Evolutionary conservation across 2,113 vertebrate species (phyloP).

Genomic region (Odontesthes bonariensis): DNA sequence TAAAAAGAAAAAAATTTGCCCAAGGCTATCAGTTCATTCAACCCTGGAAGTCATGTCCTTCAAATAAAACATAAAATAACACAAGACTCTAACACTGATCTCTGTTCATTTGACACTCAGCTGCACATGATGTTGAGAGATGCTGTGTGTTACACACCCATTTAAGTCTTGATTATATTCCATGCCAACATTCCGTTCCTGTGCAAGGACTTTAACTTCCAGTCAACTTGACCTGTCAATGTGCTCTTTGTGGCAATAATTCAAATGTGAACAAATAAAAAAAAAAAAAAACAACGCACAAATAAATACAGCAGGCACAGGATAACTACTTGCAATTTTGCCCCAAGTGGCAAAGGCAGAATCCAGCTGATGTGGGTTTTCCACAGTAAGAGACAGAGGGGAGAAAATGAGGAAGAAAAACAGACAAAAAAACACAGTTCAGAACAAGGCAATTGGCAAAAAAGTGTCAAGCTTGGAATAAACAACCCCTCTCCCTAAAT

Average conservation of each 20-base stretch:
- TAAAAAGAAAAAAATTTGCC: not conserved
- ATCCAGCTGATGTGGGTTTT: slow-evolving; percentile 51
- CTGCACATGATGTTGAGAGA: slow-evolving; percentile 41
- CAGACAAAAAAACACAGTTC: slow-evolving; percentile 38
- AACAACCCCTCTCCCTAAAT: slow-evolving; percentile 81
- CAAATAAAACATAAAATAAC: slow-evolving; percentile 47
- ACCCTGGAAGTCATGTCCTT: slow-evolving; percentile 33
- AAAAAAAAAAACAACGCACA: slow-evolving; percentile 46
- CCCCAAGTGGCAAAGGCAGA: slow-evolving; percentile 20
- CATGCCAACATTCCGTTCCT: slow-evolving; percentile 59
- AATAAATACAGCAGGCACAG: not conserved
- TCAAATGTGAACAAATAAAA: slow-evolving; percentile 46
- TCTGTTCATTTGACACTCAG: slow-evolving; percentile 58
- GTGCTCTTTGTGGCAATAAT: slow-evolving; percentile 76
- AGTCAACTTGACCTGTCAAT: slow-evolving; percentile 74
- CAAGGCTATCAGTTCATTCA: slow-evolving; percentile 38
- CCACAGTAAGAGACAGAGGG: slow-evolving; percentile 55
- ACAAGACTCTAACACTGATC: slow-evolving; percentile 14
- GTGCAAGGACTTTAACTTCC: slow-evolving; percentile 48
- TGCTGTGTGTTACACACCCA: slow-evolving; percentile 46
- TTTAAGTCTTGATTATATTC: slow-evolving; percentile 64
- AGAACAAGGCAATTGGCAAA: slow-evolving; percentile 78
- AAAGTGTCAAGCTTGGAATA: slow-evolving; percentile 81
- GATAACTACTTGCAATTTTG: slow-evolving; percentile 45
- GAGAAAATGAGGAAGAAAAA: slow-evolving; percentile 46